phyloP scores from a whole-genome alignment of 2,797 vertebrate genomes.

The Chromis chromis region DNA sequence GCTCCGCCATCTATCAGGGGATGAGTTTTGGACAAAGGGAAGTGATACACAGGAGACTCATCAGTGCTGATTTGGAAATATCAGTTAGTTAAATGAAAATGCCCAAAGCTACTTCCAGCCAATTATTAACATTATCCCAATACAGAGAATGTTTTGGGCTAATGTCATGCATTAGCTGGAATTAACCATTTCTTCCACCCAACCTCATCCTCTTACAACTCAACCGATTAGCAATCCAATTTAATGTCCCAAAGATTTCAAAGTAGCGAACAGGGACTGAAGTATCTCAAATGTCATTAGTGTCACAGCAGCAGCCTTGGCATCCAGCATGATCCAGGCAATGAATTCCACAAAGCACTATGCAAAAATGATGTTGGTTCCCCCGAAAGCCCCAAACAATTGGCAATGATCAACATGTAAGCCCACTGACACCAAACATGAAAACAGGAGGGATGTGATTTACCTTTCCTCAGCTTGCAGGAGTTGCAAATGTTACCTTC shows the following conservation, averaged over 20 bases:
- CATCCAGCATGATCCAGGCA: slow-evolving; percentile 86
- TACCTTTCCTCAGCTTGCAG: slow-evolving; percentile 85
- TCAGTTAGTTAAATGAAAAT: slow-evolving; percentile 66
- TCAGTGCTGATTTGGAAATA: slow-evolving; percentile 55
- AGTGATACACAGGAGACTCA: slow-evolving; percentile 71
- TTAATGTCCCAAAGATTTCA: slow-evolving; percentile 74
- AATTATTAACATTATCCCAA: slow-evolving; percentile 80
- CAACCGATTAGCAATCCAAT: slow-evolving; percentile 75
- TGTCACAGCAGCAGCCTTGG: slow-evolving; percentile 84
- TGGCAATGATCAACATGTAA: slow-evolving; percentile 75
- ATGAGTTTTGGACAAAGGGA: slow-evolving; percentile 69
- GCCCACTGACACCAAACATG: slow-evolving; percentile 79
- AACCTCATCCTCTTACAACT: slow-evolving; percentile 76
- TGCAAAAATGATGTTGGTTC: slow-evolving; percentile 79
- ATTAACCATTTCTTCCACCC: slow-evolving; percentile 78
- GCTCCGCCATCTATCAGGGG: slow-evolving; percentile 93
- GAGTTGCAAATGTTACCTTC: slow-evolving; percentile 82
- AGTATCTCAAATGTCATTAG: slow-evolving; percentile 75
- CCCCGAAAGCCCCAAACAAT: slow-evolving; percentile 68
- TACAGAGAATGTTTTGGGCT: slow-evolving; percentile 56
- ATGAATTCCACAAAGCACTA: slow-evolving; percentile 84
- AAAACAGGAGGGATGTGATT: slow-evolving; percentile 83
- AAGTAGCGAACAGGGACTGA: slow-evolving; percentile 67
- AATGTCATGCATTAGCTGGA: slow-evolving; percentile 80
- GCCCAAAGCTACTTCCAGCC: slow-evolving; percentile 80